A percentile compares a stretch with the other conserved stretches of the same genome.
Conservation (phyloP, 1,140 invertebrate species). For the Phortica variegata region DNA sequence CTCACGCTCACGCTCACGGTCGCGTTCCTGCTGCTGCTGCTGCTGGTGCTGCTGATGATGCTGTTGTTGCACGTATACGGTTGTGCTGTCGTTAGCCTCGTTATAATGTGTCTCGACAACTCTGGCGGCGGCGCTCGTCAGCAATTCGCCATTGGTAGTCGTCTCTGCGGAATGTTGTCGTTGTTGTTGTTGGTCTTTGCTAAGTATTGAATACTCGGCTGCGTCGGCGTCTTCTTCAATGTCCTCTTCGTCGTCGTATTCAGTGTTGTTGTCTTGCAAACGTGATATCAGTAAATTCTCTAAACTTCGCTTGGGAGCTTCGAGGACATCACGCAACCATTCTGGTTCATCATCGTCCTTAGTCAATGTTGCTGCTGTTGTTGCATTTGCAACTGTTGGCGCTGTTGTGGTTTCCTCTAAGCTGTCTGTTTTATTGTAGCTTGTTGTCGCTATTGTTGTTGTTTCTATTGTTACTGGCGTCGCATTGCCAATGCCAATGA, state of each 20-base stretch:
- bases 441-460: slow-evolving; percentile 18
- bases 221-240: neutral
- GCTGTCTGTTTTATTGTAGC: neutral
- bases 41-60: slow-evolving; percentile 6
- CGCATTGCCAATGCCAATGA: slow-evolving; percentile 40
- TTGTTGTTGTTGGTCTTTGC: neutral
- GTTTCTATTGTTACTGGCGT: slow-evolving; percentile 30
- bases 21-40: slow-evolving; percentile 7
- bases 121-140: slow-evolving; percentile 13
- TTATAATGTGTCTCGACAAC: slow-evolving; percentile 21
- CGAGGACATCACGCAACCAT: slow-evolving; percentile 62
- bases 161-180: slow-evolving; percentile 12
- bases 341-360: slow-evolving; percentile 61
- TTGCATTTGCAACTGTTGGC: slow-evolving; percentile 23
- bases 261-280: neutral
- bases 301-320: slow-evolving; percentile 58
- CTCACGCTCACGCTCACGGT: slow-evolving; percentile 1
- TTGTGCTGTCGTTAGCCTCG: slow-evolving; percentile 18
- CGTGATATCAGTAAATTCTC: slow-evolving; percentile 45
- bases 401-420: slow-evolving; percentile 18
- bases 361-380: slow-evolving; percentile 43
- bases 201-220: no score
- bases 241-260: neutral
- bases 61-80: slow-evolving; percentile 9
- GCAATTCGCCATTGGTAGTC: neutral